Conservation (phyloP, 2,888 invertebrate genomes). For the Cistogaster globosa region DNA sequence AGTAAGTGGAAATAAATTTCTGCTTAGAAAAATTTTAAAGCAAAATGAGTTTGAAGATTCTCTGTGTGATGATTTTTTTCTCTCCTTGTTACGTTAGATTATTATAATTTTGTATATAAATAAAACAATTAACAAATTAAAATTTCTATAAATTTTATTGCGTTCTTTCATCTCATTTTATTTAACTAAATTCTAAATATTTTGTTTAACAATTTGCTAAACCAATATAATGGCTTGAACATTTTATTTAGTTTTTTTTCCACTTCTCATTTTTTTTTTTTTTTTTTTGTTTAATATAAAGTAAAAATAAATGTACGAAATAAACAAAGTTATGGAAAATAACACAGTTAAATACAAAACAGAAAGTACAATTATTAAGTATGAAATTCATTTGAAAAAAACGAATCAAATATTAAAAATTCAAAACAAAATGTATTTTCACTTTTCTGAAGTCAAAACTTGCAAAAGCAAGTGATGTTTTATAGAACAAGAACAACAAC, state of each 20-base stretch:
- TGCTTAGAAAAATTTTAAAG: too few relatives aligned
- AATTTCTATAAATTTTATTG: conserved; percentile 39
- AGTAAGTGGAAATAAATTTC: too few relatives aligned
- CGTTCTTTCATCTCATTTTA: conserved; percentile 62
- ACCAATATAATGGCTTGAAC: conserved; percentile 38
- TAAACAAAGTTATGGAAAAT: conserved; percentile 19
- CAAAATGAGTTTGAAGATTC: too few relatives aligned
- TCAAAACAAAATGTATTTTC: conserved; percentile 10
- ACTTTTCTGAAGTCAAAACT: conserved; percentile 9
- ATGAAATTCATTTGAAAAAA: conserved; percentile 48
- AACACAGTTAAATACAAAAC: conserved; percentile 45
- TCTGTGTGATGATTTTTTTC: too few relatives aligned
- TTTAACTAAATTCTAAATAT: conserved; percentile 67
- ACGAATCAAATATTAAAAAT: conserved; percentile 17
- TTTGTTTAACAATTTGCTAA: conserved; percentile 65
- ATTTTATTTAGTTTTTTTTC: conserved; percentile 3
- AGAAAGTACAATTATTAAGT: conserved; percentile 65
- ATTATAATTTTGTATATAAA: background rate
- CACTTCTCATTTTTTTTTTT: too few relatives aligned
- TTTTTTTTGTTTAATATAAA: conserved; percentile 1
- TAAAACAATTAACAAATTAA: background rate
- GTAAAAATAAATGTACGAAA: conserved; percentile 10
- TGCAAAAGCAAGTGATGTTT: conserved; percentile 40
- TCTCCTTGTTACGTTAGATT: too few relatives aligned
- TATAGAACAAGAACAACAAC: background rate